Conservation (phyloP, 1,140 invertebrate genomes). For the honey bee (Apis mellifera) region Amel_HAv3.1 CM009943.2:4778001-4778500, state of each 20-base stretch:
- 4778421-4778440: constrained; percentile 18
- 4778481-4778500: constrained; percentile 12
- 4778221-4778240: not conserved
- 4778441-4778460: constrained; percentile 27
- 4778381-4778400: not conserved
- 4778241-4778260: not conserved
- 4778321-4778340: too few relatives aligned
- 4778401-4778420: not conserved
- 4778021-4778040: not conserved
- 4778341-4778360: not conserved
- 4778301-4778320: constrained; percentile 15
- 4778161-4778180: not conserved
- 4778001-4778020: not conserved
- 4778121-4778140: too few relatives aligned
- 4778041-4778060: not conserved
- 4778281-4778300: not conserved
- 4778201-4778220: not conserved
- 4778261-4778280: not conserved
- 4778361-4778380: not conserved
- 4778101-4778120: too few relatives aligned
- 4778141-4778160: not conserved
- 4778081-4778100: too few relatives aligned
- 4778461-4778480: constrained; percentile 32
- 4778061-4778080: too few relatives aligned
- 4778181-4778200: accelerated